Base-by-base conservation (phyloP, 1,140 invertebrate species). In the Heliothis virescens region DNA sequence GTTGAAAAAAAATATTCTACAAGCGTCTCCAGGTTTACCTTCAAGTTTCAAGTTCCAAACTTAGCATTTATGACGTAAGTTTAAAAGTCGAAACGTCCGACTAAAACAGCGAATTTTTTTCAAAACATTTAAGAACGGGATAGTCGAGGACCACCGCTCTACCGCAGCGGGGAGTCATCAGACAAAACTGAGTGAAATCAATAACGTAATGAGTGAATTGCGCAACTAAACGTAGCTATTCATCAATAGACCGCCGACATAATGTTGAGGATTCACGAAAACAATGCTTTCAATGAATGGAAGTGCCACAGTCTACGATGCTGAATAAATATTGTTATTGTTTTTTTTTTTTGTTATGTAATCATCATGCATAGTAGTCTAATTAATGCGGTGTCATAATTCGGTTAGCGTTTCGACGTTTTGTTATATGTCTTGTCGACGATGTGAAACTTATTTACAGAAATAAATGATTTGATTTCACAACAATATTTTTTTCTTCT, bases 201-300 rank as follows among this genome's bases (percentile, higher is more conserved):
- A 92, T 92, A 92, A 90, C 88, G 88, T 93, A 92, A 92, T 93
- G 91, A 91, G 85, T 85, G 85, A 89, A 93, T 93, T 93, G 90
- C 91, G 89, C 89, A 92, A 93, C 83, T 60, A 83, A 78, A 79
- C 62, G 69, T 77, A 69, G 79, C 87, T 87, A 89, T 90, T 88
- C 87, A 83, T 82, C 72, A 15, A 67, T 65, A 29, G 67, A 34
- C 41, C 21, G 18, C 34, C 4, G 57, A 34, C 75, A 63, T 79
- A 79, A 60, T 55, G 53, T 7, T 50, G 55, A 29, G 16, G 72
- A 76, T 41, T 9, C 47, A 76, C 60, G 74, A 76, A 76, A 76
- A 76, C 26, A 76, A 63, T 52, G 16, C 4, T 3, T 15, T 26
- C 2, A 41, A 11, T 50, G 29, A 52, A 34, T 75, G 52, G 50